Evolutionary conservation across 2,888 invertebrate genomes (phyloP).

Genomic region (Ganaspis brasiliensis): DNA sequence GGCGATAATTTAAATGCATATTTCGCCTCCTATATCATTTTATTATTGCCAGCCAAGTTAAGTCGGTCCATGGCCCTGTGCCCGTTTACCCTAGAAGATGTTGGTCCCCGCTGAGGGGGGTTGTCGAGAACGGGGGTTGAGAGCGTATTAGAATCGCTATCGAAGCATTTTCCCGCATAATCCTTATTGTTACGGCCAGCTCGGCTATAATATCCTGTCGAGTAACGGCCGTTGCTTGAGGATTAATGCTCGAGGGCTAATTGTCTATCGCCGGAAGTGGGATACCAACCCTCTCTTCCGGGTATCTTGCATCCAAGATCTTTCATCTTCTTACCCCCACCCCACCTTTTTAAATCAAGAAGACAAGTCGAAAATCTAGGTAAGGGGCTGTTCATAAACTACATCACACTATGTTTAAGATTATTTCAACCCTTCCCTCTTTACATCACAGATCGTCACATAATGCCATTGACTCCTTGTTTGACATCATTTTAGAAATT

Average conservation of each 20-base stretch:
- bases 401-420: too few species aligned
- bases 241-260: constrained; percentile 75
- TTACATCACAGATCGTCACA: too few species aligned
- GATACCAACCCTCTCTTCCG: constrained; percentile 43
- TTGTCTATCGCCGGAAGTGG: constrained; percentile 66
- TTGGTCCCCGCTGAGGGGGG: constrained; percentile 52
- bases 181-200: constrained; percentile 75
- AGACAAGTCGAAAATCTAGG: too few species aligned
- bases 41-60: constrained; percentile 80
- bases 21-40: constrained; percentile 81
- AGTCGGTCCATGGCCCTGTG: constrained; percentile 72
- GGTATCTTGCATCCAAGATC: neutral
- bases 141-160: constrained; percentile 75
- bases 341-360: neutral
- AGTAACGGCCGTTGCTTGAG: constrained; percentile 68
- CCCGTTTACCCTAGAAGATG: constrained; percentile 71
- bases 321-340: neutral
- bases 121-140: constrained; percentile 54
- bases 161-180: constrained; percentile 76
- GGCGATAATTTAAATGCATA: constrained; percentile 81
- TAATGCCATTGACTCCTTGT: too few species aligned
- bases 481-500: too few species aligned
- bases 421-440: too few species aligned
- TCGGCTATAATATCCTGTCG: constrained; percentile 74
- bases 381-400: too few species aligned